phyloP scores from a whole-genome alignment of 2,888 invertebrate genomes.

The Leptopilina drosophilae region DNA sequence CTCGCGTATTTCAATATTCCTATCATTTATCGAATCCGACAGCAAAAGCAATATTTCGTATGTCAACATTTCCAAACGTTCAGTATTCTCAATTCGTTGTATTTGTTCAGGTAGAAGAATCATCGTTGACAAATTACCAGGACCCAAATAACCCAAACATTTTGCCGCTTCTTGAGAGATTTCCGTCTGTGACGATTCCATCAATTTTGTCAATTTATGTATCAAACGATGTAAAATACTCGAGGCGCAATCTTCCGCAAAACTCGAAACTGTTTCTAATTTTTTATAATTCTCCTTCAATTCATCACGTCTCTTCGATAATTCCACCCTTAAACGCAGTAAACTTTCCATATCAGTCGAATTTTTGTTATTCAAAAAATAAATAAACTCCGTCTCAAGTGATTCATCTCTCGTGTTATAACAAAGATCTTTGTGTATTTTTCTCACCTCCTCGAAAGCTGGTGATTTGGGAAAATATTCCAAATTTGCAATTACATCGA shows the following conservation, averaged over 20 bases:
- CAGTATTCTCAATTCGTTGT: conserved; percentile 67
- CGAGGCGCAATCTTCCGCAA: conserved; percentile 82
- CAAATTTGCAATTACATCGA: conserved; percentile 77
- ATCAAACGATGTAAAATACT: conserved; percentile 83
- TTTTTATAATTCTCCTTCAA: conserved; percentile 79
- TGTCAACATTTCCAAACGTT: conserved; percentile 78
- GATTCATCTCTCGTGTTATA: conserved; percentile 51
- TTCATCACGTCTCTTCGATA: conserved; percentile 79
- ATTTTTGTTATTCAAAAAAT: conserved; percentile 75
- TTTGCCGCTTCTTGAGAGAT: conserved; percentile 82
- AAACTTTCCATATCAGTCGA: conserved; percentile 78
- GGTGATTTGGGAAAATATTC: conserved; percentile 79
- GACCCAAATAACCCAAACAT: conserved; percentile 88
- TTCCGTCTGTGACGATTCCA: conserved; percentile 77
- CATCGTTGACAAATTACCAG: conserved; percentile 84
- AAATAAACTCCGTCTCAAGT: conserved; percentile 77
- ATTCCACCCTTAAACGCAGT: conserved; percentile 77
- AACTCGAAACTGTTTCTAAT: conserved; percentile 79
- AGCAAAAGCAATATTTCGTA: conserved; percentile 77
- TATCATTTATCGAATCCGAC: conserved; percentile 79
- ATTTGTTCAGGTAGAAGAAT: conserved; percentile 80
- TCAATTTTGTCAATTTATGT: conserved; percentile 79
- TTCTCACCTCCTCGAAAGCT: conserved; percentile 70
- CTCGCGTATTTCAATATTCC: conserved; percentile 79
- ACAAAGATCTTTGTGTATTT: conserved; percentile 69